Evolutionary conservation across 2,888 invertebrate genomes (phyloP).

Genomic region (Ditula angustiorana): DNA sequence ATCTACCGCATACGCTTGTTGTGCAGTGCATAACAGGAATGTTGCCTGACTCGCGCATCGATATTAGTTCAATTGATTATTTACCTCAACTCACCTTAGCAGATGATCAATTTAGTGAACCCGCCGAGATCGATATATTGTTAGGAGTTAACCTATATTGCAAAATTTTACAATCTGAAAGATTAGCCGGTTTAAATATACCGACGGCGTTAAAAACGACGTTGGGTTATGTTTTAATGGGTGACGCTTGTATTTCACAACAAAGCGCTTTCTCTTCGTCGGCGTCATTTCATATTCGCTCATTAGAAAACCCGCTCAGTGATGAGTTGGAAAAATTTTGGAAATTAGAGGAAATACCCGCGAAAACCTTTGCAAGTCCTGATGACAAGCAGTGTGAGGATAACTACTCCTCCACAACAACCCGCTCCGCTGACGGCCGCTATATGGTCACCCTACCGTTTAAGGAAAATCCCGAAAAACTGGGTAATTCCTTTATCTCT

Average conservation of each 20-base stretch:
- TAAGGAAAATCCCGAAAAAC: conserved; percentile 9
- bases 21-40: conserved; percentile 21
- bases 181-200: background rate
- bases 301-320: background rate
- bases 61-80: conserved; percentile 6
- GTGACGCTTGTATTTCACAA: background rate
- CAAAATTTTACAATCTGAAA: background rate
- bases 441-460: background rate
- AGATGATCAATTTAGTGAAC: background rate
- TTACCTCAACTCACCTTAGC: conserved; percentile 15
- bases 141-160: background rate
- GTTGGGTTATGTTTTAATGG: background rate
- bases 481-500: conserved; percentile 28
- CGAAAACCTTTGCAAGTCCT: background rate
- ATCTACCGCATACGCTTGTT: conserved; percentile 25
- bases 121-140: background rate
- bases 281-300: background rate
- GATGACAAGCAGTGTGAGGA: background rate
- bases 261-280: background rate
- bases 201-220: background rate
- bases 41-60: conserved; percentile 25
- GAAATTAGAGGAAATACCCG: background rate
- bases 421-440: background rate
- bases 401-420: background rate
- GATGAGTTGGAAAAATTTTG: background rate